Conservation (phyloP, 1,140 invertebrate genomes). For the Pogonomyrmex barbatus region DNA sequence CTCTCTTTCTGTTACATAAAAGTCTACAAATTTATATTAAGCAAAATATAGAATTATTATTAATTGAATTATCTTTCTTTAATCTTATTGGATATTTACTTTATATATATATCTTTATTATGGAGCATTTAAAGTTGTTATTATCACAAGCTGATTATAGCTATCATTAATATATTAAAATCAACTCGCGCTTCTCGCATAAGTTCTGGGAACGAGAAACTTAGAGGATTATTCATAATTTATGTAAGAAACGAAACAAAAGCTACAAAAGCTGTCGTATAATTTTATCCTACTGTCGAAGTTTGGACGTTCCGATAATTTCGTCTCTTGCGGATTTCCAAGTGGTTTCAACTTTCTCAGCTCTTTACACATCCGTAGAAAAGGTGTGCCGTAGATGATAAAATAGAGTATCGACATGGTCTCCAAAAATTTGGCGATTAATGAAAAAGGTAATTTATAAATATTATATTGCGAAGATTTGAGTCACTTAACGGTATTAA, state of each 20-base stretch:
- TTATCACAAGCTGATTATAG: background rate
- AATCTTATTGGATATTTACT: background rate
- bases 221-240: slow-evolving; percentile 76
- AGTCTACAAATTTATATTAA: slow-evolving; percentile 12
- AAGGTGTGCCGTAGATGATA: background rate
- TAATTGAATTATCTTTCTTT: background rate
- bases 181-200: slow-evolving; percentile 55
- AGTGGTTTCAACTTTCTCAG: slow-evolving; percentile 46
- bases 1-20: background rate
- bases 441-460: slow-evolving; percentile 3
- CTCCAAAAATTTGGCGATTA: slow-evolving; percentile 2
- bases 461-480: background rate
- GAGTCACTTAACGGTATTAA: background rate
- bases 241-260: slow-evolving; percentile 76
- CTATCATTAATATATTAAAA: slow-evolving; percentile 58
- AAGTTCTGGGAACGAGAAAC: slow-evolving; percentile 65
- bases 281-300: slow-evolving; percentile 69
- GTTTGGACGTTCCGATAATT: slow-evolving; percentile 73
- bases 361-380: slow-evolving; percentile 50
- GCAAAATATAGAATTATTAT: background rate
- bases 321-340: slow-evolving; percentile 47
- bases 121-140: background rate
- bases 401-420: slow-evolving; percentile 27
- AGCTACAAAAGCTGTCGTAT: slow-evolving; percentile 70
- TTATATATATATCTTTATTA: slow-evolving; percentile 15